Evolutionary conservation across 2,113 vertebrate species (phyloP), one percentile per base, ranked within the genome.

Genomic region (Bambusicola thoracicus): DNA sequence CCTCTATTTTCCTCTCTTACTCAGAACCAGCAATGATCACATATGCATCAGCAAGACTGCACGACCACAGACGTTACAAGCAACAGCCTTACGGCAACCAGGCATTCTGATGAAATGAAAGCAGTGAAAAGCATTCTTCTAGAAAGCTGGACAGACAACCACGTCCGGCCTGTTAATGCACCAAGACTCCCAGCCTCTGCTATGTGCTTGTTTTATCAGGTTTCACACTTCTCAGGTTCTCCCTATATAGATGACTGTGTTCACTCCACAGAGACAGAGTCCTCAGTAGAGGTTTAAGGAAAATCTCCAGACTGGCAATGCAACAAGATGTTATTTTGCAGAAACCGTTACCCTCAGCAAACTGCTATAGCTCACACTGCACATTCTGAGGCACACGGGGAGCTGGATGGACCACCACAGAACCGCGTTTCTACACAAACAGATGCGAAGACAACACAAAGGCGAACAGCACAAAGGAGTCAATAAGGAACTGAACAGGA

Each of bases 51-150:
- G 87, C 70, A 94, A 91, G 87, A 44, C 53, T 24, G 34, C 72
- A 22, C 29, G 70, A 94, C 91, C 93, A 91, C 93, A 91, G 84
- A 72, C 30, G 12, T 68, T 61, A 93, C 74, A 74, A 93, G 43
- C 74, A 92, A 61, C n/a, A 75, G 56, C 15, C 56, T 67, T 67
- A 63, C 0, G 0, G 69, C 43, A 72, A 30, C 5, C 6, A 13
- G 38, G 43, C 69, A 27, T 68, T 78, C 66, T 43, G 66, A 59
- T 65, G 43, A 67, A 30, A 66, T 25, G 11, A 93, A 79, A 65
- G 66, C 38, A 72, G 32, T 63, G 53, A 59, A 70, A 94, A 78
- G 10, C 41, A 67, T 58, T 77, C 43, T 84, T 81, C 34, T 59
- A 22, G 56, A 58, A 24, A 72, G 72, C 53, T 36, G 61, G 43